Evolutionary conservation across 2,113 vertebrate species (phyloP).

Genomic region (Peromyscus maniculatus): DNA sequence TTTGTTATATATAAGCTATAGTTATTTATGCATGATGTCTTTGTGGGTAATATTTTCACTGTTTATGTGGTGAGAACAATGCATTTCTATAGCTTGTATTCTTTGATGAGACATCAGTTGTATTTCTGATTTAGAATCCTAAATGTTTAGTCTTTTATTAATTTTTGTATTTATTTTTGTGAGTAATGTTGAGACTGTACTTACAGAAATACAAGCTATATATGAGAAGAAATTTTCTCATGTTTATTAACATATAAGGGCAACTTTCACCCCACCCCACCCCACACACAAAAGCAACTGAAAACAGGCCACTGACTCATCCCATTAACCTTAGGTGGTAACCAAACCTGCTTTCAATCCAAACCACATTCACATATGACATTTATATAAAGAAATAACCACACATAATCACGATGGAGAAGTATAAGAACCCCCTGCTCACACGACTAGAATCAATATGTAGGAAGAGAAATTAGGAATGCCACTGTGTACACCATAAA

Average conservation of each 20-base stretch:
- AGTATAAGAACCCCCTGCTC: background rate
- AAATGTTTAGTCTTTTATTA: background rate
- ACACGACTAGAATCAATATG: background rate
- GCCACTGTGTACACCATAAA: slow-evolving; percentile 58
- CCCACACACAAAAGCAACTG: background rate
- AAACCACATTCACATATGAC: background rate
- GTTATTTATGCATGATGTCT: background rate
- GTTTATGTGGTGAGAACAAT: slow-evolving; percentile 1
- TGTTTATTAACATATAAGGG: background rate
- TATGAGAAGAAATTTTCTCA: background rate
- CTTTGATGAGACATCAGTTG: background rate
- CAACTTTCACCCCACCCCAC: background rate
- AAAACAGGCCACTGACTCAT: background rate
- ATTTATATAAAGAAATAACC: slow-evolving; percentile 46
- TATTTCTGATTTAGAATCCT: background rate
- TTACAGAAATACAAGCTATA: background rate
- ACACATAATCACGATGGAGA: background rate
- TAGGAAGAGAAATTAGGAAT: slow-evolving; percentile 25
- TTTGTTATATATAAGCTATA: background rate
- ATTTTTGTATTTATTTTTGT: background rate
- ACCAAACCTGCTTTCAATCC: slow-evolving; percentile 48
- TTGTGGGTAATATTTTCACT: background rate
- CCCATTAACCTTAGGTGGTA: background rate
- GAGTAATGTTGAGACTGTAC: background rate
- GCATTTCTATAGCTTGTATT: background rate